A percentile compares a stretch with the other conserved stretches of the same genome.
Evolutionary conservation across 2,888 invertebrate genomes (phyloP).

Genomic region (Dasysyrphus tricinctus): DNA sequence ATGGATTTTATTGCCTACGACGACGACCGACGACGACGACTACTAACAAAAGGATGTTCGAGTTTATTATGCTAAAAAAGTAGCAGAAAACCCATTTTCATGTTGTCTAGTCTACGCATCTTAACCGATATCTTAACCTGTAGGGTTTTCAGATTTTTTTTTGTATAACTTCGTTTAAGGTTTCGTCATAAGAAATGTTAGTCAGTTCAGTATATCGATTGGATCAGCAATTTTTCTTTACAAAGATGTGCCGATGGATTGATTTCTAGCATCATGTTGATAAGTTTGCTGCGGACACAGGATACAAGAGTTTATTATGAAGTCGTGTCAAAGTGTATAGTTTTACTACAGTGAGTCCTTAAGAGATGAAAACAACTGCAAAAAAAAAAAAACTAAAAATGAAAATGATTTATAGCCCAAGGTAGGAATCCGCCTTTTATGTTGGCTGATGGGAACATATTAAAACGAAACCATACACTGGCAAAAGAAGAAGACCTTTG

Average conservation of each 20-base stretch:
- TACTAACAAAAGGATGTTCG: conserved; percentile 11
- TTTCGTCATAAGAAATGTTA: background rate
- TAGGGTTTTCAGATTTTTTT: background rate
- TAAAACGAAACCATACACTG: conserved; percentile 32
- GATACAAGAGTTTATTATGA: background rate
- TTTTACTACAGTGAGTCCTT: conserved; percentile 7
- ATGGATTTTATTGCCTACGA: background rate
- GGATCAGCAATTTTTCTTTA: conserved; percentile 27
- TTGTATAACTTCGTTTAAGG: conserved; percentile 2
- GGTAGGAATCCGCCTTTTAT: conserved; percentile 49
- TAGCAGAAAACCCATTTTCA: conserved; percentile 7
- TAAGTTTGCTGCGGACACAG: conserved; percentile 19
- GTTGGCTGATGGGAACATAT: conserved; percentile 32
- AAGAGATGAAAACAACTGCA: background rate
- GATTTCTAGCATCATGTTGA: conserved; percentile 36
- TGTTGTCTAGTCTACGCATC: conserved; percentile 12
- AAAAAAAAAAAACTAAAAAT: background rate
- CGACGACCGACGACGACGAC: background rate
- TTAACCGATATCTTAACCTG: background rate
- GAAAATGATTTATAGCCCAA: conserved; percentile 50
- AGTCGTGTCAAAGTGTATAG: conserved; percentile 25
- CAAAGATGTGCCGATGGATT: conserved; percentile 39
- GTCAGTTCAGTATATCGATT: background rate
- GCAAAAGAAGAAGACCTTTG: conserved; percentile 5
- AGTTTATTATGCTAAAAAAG: background rate